Conservation (phyloP, 2,113 vertebrate genomes). For the Anarhynchus alexandrinus region DNA sequence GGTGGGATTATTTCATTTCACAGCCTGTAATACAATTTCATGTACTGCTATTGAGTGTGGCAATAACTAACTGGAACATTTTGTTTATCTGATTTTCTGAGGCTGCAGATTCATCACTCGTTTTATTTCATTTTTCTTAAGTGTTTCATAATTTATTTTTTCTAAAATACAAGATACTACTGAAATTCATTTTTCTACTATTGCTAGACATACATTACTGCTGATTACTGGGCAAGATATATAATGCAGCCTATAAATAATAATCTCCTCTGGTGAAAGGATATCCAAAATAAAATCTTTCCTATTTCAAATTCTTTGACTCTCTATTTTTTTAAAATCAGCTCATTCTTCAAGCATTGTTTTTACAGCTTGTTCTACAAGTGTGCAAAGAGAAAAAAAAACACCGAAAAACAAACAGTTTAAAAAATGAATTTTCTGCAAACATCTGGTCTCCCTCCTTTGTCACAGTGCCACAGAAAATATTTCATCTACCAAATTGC, state of each 20-base stretch:
- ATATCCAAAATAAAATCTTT: constrained; percentile 43
- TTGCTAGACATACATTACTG: constrained; percentile 45
- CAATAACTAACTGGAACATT: constrained; percentile 60
- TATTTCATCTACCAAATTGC: constrained; percentile 29
- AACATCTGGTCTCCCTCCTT: constrained; percentile 13
- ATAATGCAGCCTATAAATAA: constrained; percentile 59
- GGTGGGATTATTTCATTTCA: constrained; percentile 72
- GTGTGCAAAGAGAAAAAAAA: background rate
- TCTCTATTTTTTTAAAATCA: constrained; percentile 5
- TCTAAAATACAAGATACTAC: constrained; percentile 38
- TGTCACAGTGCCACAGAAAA: constrained; percentile 51
- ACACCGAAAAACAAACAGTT: background rate
- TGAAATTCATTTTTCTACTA: constrained; percentile 48
- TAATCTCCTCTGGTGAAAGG: constrained; percentile 40
- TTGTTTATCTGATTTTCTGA: constrained; percentile 66
- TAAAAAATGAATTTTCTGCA: constrained; percentile 25
- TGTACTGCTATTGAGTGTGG: constrained; percentile 47
- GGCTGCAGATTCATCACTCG: constrained; percentile 47
- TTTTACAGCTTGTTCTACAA: constrained; percentile 61
- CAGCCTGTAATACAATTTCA: constrained; percentile 72
- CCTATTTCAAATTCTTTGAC: constrained; percentile 5
- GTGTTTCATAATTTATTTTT: constrained; percentile 55
- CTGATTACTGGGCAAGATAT: constrained; percentile 56
- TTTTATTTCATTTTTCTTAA: constrained; percentile 63
- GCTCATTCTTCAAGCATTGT: constrained; percentile 44